Percentiles rank a stretch among this genome's conserved stretches.
phyloP scores from a whole-genome alignment of 1,140 invertebrate genomes.

The Schlechtendalia chinensis region DNA sequence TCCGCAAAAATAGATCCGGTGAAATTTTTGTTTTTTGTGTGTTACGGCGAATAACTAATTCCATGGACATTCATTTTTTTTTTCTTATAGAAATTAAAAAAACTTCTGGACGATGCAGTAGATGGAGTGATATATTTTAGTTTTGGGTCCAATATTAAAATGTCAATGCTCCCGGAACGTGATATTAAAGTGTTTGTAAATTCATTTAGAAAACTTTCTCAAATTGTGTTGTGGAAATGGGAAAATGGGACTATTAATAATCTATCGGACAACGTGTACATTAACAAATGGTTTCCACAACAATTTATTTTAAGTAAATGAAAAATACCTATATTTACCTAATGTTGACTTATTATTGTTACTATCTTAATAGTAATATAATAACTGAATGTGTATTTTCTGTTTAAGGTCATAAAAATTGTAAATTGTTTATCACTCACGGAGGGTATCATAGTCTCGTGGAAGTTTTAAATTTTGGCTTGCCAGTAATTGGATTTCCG shows the following conservation, averaged over 20 bases:
- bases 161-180: not conserved
- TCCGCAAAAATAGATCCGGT: not conserved
- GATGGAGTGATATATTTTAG: conserved; percentile 54
- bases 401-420: conserved; percentile 57
- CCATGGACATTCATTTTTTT: no score
- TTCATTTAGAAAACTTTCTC: conserved; percentile 15
- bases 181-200: not conserved
- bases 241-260: not conserved
- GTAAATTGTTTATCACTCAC: conserved; percentile 64
- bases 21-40: no score
- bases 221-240: conserved; percentile 42
- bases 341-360: no score
- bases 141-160: conserved; percentile 51
- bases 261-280: not conserved
- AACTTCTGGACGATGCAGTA: conserved; percentile 51
- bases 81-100: not conserved
- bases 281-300: conserved; percentile 33
- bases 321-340: no score
- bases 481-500: conserved; percentile 61
- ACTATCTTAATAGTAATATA: no score
- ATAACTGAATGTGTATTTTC: no score
- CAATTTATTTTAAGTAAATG: conserved; percentile 33
- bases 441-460: conserved; percentile 64
- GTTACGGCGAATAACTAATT: no score
- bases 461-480: conserved; percentile 61